Base-by-base conservation (phyloP, 2,113 vertebrate species). In the Hydrochoerus hydrochaeris region DNA sequence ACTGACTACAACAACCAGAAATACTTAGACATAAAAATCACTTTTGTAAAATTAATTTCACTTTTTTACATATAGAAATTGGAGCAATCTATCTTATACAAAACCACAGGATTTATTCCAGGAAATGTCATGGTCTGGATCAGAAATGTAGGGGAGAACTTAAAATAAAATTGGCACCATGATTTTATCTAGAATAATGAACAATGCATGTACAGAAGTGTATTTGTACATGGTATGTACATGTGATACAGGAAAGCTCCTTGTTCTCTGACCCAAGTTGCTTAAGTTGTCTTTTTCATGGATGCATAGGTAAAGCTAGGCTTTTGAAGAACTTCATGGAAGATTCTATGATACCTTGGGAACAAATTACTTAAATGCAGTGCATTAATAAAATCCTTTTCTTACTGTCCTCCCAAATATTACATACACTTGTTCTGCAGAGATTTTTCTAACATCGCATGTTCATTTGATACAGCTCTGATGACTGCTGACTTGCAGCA, bases 1-100 rank as follows among this genome's bases (percentile, higher is more conserved):
- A 95, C 0, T 81, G 69, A 95, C 54, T 75, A 67, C 38, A 96
- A 85, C 20, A 77, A 26, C 14, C 38, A 95, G 58, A 93, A 87
- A 92, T 62, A 38, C 4, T 44, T 6, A 81, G n/a, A 73, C 26
- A 9, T 54, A 58, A 63, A 88, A 67, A 89, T 63, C 54, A 88
- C 19, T 52, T 86, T 73, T 65, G 91, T 86, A 73, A 60, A 30
- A 93, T 41, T 22, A 30, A 84, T 83, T 93, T 78, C 38, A 46
- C 28, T 41, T 24, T 95, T 94, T 81, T 24, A 83, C 38, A 89
- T n/a, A 41, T 0, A 85, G 28, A 93, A 60, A 73, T 52, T 38
- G 85, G 49, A 90, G 82, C 11, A 35, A 41, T 85, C 35, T 63
- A 41, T 92, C 60, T 85, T 44, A 81, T 4, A n/a, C 38, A 93